A percentile compares a stretch with the other conserved stretches of the same genome.
These are phyloP conservation scores for Microvelia longipes DNA, from an alignment of 1,140 invertebrate genomes.

Conservation along the genomic window DNA sequence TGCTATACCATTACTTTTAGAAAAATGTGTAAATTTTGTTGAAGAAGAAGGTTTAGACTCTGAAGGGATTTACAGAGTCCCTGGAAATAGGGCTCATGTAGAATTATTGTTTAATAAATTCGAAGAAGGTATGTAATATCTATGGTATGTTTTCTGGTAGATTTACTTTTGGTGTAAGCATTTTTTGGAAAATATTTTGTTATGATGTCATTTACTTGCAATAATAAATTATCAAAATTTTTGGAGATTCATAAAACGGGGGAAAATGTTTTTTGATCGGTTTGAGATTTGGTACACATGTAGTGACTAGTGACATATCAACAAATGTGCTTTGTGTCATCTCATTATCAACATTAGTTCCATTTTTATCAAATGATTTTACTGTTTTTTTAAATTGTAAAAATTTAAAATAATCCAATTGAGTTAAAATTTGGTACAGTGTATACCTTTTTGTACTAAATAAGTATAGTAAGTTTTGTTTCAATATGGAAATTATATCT, in stretches of 20 bases:
- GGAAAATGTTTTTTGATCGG: background rate
- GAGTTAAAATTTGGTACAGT: too few species aligned
- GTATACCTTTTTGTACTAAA: too few species aligned
- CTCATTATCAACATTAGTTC: too few species aligned
- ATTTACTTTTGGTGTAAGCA: background rate
- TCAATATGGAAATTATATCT: too few species aligned
- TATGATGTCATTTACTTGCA: too few species aligned
- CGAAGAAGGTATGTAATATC: constrained; percentile 52
- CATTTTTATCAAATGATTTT: too few species aligned
- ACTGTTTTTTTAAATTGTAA: too few species aligned
- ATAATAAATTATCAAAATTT: too few species aligned
- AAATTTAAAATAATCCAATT: too few species aligned
- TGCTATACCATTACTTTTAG: constrained; percentile 76
- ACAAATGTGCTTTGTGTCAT: too few species aligned
- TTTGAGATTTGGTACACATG: background rate
- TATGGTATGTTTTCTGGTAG: background rate
- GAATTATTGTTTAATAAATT: constrained; percentile 82
- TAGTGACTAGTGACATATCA: background rate
- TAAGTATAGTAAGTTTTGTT: too few species aligned
- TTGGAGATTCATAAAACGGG: background rate
- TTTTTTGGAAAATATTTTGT: too few species aligned
- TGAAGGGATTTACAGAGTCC: constrained; percentile 89
- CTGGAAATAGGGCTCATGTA: constrained; percentile 87
- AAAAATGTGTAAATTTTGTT: constrained; percentile 88
- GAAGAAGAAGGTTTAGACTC: constrained; percentile 87